Conservation (phyloP, 2,888 invertebrate genomes). For the Drosophila nigricruria region DNA sequence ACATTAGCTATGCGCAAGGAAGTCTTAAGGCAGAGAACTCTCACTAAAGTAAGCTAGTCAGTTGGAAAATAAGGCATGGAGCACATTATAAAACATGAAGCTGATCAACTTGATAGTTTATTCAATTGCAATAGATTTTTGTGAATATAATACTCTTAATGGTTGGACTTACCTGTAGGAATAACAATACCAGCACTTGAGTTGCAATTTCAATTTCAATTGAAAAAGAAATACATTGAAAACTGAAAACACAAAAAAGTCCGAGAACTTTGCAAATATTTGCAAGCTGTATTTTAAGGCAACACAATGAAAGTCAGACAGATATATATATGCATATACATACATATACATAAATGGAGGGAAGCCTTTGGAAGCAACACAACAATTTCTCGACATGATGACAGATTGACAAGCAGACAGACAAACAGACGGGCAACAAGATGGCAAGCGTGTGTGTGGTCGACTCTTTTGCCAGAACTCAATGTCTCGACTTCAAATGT, state of each 20-base stretch:
- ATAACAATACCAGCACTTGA: background rate
- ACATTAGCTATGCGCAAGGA: conserved; percentile 12
- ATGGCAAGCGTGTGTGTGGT: background rate
- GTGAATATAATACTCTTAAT: background rate
- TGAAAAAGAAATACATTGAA: background rate
- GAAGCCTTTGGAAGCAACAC: conserved; percentile 53
- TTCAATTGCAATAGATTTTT: background rate
- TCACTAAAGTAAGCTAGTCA: background rate
- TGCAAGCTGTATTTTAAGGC: conserved; percentile 16
- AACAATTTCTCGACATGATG: conserved; percentile 45
- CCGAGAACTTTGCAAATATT: conserved; percentile 24
- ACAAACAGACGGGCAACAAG: conserved; percentile 32
- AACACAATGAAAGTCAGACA: conserved; percentile 34
- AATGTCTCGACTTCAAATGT: conserved; percentile 27
- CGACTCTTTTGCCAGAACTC: conserved; percentile 54
- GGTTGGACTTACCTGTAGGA: background rate
- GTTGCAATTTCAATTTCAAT: conserved; percentile 14
- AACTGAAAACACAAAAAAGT: background rate
- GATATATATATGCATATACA: background rate
- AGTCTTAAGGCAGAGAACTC: background rate
- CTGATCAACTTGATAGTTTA: background rate
- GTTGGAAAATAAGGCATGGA: background rate
- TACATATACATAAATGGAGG: background rate
- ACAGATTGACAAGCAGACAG: conserved; percentile 49
- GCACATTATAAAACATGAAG: background rate